phyloP scores from a whole-genome alignment of 2,888 invertebrate genomes.

The Orchestes rusci region DNA sequence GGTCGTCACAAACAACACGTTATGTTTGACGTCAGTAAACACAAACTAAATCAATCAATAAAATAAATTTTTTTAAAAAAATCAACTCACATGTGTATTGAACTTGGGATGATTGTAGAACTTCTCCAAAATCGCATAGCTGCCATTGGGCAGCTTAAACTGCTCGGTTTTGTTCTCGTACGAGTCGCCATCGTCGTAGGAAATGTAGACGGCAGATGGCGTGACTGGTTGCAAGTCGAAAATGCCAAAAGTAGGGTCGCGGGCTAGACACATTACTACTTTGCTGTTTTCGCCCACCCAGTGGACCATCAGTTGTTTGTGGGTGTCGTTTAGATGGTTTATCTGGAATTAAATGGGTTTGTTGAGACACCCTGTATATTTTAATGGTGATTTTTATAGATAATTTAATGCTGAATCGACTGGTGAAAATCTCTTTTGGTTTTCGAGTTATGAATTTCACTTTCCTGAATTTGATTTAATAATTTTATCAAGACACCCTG shows the following conservation, averaged over 20 bases:
- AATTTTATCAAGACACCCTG: too few relatives aligned
- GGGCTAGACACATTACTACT: slow-evolving; percentile 79
- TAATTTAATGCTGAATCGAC: too few relatives aligned
- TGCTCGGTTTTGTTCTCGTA: slow-evolving; percentile 67
- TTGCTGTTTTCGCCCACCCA: slow-evolving; percentile 87
- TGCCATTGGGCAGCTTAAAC: slow-evolving; percentile 52
- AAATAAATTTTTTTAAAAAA: not conserved
- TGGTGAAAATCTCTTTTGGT: too few relatives aligned
- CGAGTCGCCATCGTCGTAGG: slow-evolving; percentile 77
- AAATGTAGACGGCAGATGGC: slow-evolving; percentile 75
- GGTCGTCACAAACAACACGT: slow-evolving; percentile 66
- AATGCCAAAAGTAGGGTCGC: slow-evolving; percentile 56
- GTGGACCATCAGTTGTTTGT: slow-evolving; percentile 84
- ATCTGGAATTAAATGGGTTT: slow-evolving; percentile 49
- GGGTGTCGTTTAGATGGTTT: slow-evolving; percentile 72
- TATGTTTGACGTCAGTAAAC: slow-evolving; percentile 73
- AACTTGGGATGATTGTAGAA: slow-evolving; percentile 79
- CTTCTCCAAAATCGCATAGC: slow-evolving; percentile 66
- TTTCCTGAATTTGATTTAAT: too few relatives aligned
- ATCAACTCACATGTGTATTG: slow-evolving; percentile 66
- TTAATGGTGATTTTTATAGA: too few relatives aligned
- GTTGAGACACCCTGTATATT: too few relatives aligned
- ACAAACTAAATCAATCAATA: slow-evolving; percentile 59
- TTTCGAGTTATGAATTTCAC: too few relatives aligned
- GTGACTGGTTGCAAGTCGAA: slow-evolving; percentile 35